Evolutionary conservation across 2,797 vertebrate genomes (phyloP), one percentile per base, ranked within the genome.

Genomic region (Sebastes matsubarae): DNA sequence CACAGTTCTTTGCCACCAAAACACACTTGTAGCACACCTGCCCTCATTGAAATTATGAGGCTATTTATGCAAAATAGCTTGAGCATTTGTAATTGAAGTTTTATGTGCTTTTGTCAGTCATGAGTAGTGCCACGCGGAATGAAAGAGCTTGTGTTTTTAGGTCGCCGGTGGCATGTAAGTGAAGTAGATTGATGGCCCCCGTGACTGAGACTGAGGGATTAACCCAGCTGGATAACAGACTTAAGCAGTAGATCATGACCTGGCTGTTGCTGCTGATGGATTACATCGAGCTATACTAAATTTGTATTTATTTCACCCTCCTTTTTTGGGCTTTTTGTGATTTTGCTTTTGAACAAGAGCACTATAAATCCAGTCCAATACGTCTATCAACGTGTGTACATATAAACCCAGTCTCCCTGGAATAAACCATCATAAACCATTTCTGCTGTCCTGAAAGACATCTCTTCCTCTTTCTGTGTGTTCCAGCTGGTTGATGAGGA

Each of bases 401-500:
- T 29, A 59, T 81, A 61, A 79, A 63, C 59, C 29, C 57, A 2
- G 20, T 25, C 52, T 82, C 36, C 22, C 32, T 6, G 27, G 50
- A n/a, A n/a, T 54, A 60, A 24, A 42, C 32, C 27, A 30, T 61
- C 60, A 64, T 77, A 58, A 80, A 68, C 25, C 11, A 4, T 34
- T 7, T 81, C 27, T 69, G 57, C 59, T 74, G 60, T 70, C 68
- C 54, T 70, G 29, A 82, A 76, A 84, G 27, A 72, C 74, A 55
- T 65, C 55, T 58, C 38, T 18, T 52, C 34, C 58, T 68, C 38
- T 70, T 25, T 71, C 11, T 60, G 32, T 73, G 52, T 77, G 68
- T 83, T 92, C 68, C 96, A 99, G 98, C 94, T 98, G 89, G 94
- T 95, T 67, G 95, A 97, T 76, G 97, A 98, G 63, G 97, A 99